phyloP scores from a whole-genome alignment of 2,888 invertebrate genomes.

The Dryadula phaetusa region DNA sequence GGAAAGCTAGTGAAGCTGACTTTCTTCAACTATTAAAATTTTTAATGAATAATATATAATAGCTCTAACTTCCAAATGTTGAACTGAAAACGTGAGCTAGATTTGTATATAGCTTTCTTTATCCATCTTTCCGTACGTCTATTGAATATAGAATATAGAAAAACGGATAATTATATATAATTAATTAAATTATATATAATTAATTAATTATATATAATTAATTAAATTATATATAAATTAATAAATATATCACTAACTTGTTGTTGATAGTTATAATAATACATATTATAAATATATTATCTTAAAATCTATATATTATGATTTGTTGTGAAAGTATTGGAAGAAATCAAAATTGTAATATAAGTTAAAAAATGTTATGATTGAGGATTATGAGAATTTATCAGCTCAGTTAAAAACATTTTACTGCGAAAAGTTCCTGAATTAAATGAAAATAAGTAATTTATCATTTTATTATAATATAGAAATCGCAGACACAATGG shows the following conservation, averaged over 20 bases:
- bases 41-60: background rate
- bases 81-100: background rate
- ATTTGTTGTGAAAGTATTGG: no score
- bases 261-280: background rate
- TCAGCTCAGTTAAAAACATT: background rate
- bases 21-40: background rate
- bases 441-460: background rate
- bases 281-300: no score
- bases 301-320: no score
- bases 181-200: no score
- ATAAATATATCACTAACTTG: background rate
- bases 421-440: conserved; percentile 6
- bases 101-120: background rate
- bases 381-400: no score
- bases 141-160: no score
- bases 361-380: no score
- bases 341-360: no score
- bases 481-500: conserved; percentile 10
- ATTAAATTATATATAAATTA: no score
- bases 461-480: conserved; percentile 11
- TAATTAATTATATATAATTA: no score
- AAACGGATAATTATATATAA: no score
- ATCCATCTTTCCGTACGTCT: background rate
- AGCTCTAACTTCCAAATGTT: no score
- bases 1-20: background rate